Base-by-base conservation (phyloP, 2,797 vertebrate species). In the Argyrosomus regius region DNA sequence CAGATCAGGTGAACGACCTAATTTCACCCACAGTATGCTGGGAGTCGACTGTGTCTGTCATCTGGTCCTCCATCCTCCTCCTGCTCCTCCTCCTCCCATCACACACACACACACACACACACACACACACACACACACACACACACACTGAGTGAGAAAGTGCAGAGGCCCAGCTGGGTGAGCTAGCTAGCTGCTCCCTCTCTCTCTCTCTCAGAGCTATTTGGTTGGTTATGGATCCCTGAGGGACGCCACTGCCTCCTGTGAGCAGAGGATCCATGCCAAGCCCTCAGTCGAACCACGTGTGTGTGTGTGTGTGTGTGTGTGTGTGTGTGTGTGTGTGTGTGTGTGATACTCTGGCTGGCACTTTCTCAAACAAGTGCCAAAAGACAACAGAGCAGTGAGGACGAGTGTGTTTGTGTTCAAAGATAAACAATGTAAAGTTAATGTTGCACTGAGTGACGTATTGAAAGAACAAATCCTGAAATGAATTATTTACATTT, bases 181-280 rank as follows among this genome's bases (percentile, higher is more conserved):
- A 85, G 84, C 70, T 49, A 71, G 69, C 56, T 31, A 58, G 80
- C 70, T 67, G 50, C 31, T 50, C 78, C 50, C 53, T 82, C 72
- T 76, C 63, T 85, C 78, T 64, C 60, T 11, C 63, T 85, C 80
- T 84, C 73, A 24, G 77, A 83, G 76, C 79, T 84, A 66, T 88
- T 80, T 85, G 82, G 81, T 90, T 59, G 72, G 87, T 88, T 91
- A 69, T 83, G 75, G 87, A 85, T 90, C 88, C 87, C 88, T 77
- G 75, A 85, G 85, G 81, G 85, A 89, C 70, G 64, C 75, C 18
- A 28, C 79, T 80, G 84, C 90, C 90, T 89, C 87, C 88, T 89
- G 90, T 83, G 89, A 78, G 78, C 58, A 12, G 49, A 49, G 84
- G 81, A 83, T 72, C 69, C 65, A 43, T 71, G 88, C 90, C 88